Conservation (phyloP, 2,113 vertebrate species). For the Chelonoidis abingdonii region DNA sequence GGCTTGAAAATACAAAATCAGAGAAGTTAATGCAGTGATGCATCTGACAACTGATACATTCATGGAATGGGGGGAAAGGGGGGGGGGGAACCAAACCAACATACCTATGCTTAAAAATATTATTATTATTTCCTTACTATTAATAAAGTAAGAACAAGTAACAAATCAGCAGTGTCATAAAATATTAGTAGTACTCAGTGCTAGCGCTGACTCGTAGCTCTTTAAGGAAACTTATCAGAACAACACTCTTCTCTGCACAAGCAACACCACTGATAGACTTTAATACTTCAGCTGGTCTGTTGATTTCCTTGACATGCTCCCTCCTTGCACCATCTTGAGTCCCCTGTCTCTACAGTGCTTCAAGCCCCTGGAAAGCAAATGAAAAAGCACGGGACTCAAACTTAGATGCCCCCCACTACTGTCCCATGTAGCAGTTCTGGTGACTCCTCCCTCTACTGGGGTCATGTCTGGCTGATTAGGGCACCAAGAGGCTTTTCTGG, state of each 20-base stretch:
- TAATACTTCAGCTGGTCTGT: not conserved
- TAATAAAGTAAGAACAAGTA: not conserved
- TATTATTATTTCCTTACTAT: not conserved
- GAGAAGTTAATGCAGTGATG: not conserved
- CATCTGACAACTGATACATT: not conserved
- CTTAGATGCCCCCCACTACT: not conserved
- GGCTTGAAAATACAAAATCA: conserved; percentile 55
- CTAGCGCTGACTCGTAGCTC: not conserved
- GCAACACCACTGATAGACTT: not conserved
- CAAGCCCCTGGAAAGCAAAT: not conserved
- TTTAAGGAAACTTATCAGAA: not conserved
- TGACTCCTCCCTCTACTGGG: not conserved
- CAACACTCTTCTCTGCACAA: not conserved
- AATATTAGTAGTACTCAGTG: not conserved
- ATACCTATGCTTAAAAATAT: not conserved
- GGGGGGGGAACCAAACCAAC: not conserved
- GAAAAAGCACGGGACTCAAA: not conserved
- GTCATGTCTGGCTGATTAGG: not conserved
- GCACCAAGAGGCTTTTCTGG: not conserved
- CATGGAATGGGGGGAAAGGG: not conserved
- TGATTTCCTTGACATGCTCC: not conserved
- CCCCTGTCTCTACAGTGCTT: not conserved
- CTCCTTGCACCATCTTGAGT: not conserved
- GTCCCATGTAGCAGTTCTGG: not conserved
- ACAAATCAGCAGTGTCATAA: not conserved